These are phyloP conservation scores for Chrysodeixis includens DNA, from an alignment of 2,888 invertebrate species.

Conservation along the genomic window DNA sequence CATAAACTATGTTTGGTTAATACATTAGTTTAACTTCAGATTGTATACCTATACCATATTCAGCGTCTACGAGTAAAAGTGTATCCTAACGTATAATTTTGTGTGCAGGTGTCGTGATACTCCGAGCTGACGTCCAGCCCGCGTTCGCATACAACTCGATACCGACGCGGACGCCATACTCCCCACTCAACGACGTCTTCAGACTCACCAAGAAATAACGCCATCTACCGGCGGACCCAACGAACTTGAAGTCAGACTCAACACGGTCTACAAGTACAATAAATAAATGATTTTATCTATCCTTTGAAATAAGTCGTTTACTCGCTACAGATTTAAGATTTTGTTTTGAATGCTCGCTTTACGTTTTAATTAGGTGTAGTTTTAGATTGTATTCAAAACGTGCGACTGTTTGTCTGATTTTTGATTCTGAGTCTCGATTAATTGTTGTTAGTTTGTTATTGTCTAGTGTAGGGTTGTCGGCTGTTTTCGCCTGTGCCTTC, in stretches of 20 bases:
- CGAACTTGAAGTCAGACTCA: constrained; percentile 55
- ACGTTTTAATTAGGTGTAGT: constrained; percentile 22
- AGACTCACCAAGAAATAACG: constrained; percentile 78
- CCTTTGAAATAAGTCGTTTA: constrained; percentile 50
- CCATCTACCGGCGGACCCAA: constrained; percentile 54
- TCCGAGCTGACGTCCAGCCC: constrained; percentile 94
- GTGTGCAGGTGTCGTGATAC: constrained; percentile 92
- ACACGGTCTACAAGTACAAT: constrained; percentile 77
- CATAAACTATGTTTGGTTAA: no score
- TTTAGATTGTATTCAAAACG: constrained; percentile 32
- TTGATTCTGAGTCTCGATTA: constrained; percentile 17
- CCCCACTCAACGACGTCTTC: constrained; percentile 86
- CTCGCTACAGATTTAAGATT: constrained; percentile 43
- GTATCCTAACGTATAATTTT: constrained; percentile 13
- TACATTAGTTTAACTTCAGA: neutral
- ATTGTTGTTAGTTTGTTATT: constrained; percentile 33
- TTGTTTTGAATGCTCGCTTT: constrained; percentile 31
- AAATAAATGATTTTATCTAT: constrained; percentile 60
- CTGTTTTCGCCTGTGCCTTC: constrained; percentile 19
- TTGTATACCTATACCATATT: neutral
- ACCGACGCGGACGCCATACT: constrained; percentile 83
- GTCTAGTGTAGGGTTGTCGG: constrained; percentile 22
- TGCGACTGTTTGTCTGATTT: constrained; percentile 33
- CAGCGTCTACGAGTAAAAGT: neutral
- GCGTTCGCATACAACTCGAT: constrained; percentile 83